These are phyloP conservation scores for Lasioglossum baleicum DNA, from an alignment of 1,140 invertebrate species.

Conservation along the genomic window DNA sequence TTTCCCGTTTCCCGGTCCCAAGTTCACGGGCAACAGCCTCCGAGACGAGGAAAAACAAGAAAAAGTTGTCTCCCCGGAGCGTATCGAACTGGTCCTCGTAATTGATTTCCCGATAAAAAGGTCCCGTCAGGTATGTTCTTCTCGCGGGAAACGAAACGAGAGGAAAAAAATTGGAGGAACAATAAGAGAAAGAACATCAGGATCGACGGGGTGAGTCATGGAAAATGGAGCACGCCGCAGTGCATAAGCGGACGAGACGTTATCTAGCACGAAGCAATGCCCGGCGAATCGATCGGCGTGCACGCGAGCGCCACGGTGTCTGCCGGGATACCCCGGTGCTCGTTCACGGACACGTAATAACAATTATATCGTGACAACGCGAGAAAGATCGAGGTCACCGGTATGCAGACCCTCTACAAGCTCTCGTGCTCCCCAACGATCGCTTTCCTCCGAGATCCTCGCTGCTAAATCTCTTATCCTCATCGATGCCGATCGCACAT, in stretches of 20 bases:
- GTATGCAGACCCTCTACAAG: background rate
- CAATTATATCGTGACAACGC: constrained; percentile 34
- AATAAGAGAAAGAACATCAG: background rate
- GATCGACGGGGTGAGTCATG: background rate
- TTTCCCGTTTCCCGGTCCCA: background rate
- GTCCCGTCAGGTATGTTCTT: too few species aligned
- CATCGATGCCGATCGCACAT: background rate
- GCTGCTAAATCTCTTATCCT: background rate
- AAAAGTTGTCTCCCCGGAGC: too few species aligned
- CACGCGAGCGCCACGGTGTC: constrained; percentile 34
- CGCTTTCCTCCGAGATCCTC: background rate
- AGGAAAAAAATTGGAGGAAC: too few species aligned
- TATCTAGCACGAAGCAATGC: constrained; percentile 21
- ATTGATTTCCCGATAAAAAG: too few species aligned
- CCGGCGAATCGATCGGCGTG: constrained; percentile 35
- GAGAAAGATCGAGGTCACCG: constrained; percentile 32
- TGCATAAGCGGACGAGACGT: constrained; percentile 7
- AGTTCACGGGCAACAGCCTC: constrained; percentile 1
- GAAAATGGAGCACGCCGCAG: constrained; percentile 28
- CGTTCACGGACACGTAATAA: constrained; percentile 37
- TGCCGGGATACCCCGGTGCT: background rate
- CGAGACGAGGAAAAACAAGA: background rate
- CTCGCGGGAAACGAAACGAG: too few species aligned
- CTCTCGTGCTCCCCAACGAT: constrained; percentile 1
- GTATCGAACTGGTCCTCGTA: too few species aligned